Conservation (phyloP, 2,888 invertebrate genomes). For the Leucoptera coffeella region DNA sequence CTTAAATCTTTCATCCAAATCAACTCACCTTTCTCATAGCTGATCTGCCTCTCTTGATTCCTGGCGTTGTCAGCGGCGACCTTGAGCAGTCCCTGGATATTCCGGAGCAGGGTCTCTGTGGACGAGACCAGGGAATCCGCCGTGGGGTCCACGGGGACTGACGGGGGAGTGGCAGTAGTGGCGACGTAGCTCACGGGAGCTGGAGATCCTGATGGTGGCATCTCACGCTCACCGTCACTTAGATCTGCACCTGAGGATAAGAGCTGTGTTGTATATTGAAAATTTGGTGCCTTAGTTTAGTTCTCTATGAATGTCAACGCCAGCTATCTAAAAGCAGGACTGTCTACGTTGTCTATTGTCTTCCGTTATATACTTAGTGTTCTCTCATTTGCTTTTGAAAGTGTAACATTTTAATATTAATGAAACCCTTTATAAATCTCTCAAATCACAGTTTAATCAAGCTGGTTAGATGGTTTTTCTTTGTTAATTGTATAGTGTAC, state of each 20-base stretch:
- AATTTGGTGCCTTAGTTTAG: neutral
- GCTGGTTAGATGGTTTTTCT: no score
- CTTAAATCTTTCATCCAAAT: no score
- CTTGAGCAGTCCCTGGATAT: slow-evolving; percentile 92
- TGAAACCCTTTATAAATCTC: neutral
- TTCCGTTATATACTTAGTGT: neutral
- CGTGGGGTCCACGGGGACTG: slow-evolving; percentile 35
- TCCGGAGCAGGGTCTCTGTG: slow-evolving; percentile 88
- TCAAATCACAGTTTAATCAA: no score
- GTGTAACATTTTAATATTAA: neutral
- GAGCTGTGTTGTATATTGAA: no score
- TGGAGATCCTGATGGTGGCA: slow-evolving; percentile 56
- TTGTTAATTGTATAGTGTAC: no score
- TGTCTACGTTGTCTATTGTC: no score
- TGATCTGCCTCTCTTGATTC: slow-evolving; percentile 92
- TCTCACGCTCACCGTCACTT: slow-evolving; percentile 68
- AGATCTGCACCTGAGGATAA: slow-evolving; percentile 57
- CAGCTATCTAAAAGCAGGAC: no score
- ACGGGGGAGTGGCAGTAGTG: slow-evolving; percentile 52
- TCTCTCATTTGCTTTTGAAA: neutral
- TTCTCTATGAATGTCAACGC: no score
- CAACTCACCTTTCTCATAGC: slow-evolving; percentile 88
- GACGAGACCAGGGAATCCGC: slow-evolving; percentile 64
- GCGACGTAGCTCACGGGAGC: slow-evolving; percentile 78
- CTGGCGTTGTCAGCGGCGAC: slow-evolving; percentile 97